Percentiles rank a stretch among this genome's conserved stretches.
Evolutionary conservation across 2,797 vertebrate genomes (phyloP).

Genomic region (Presbytis comata): DNA sequence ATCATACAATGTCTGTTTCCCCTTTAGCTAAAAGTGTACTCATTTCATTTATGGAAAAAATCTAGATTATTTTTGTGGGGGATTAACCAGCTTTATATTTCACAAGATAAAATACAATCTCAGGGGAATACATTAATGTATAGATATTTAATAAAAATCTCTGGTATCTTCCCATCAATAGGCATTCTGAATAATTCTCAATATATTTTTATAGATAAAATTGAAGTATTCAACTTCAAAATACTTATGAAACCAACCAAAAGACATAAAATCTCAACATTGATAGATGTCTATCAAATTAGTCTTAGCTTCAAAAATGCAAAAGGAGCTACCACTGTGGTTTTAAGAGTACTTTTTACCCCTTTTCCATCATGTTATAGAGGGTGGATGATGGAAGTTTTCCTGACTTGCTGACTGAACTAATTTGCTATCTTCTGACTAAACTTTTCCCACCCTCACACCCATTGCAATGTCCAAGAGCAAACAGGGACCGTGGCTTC

Average conservation of each 20-base stretch:
- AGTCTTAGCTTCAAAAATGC: conserved; percentile 14
- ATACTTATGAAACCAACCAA: conserved; percentile 19
- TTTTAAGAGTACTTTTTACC: background rate
- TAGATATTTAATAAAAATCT: conserved; percentile 43
- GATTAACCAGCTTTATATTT: conserved; percentile 46
- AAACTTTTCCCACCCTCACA: background rate
- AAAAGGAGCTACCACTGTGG: background rate
- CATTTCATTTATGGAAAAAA: conserved; percentile 46
- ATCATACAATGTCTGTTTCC: background rate
- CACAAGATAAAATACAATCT: background rate
- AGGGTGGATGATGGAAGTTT: background rate
- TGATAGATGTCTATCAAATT: conserved; percentile 17
- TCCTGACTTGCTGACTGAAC: background rate
- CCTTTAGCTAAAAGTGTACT: conserved; percentile 19
- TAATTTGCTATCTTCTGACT: background rate
- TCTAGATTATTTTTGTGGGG: conserved; percentile 24
- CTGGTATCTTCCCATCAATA: background rate
- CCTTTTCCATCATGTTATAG: background rate
- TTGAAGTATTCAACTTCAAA: background rate
- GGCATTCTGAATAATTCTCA: conserved; percentile 48
- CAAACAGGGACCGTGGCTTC: background rate
- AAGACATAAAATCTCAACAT: background rate
- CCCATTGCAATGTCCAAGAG: background rate
- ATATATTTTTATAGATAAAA: conserved; percentile 1
- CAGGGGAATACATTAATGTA: conserved; percentile 40